Evolutionary conservation across 2,113 vertebrate species (phyloP).

Genomic region (Hyaena hyaena): DNA sequence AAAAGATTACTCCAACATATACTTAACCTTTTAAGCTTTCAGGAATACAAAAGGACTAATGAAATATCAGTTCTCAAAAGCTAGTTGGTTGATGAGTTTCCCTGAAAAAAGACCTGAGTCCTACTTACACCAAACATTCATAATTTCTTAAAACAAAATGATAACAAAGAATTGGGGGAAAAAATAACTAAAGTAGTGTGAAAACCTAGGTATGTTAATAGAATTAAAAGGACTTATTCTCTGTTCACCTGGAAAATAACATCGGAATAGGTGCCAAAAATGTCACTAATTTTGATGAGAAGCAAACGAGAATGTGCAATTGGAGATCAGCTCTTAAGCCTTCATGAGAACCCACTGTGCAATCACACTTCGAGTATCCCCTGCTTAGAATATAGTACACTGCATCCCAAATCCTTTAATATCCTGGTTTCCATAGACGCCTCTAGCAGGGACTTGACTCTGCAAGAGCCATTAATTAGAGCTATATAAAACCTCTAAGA

Average conservation of each 20-base stretch:
- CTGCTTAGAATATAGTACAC: neutral
- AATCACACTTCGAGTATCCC: neutral
- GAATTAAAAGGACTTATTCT: neutral
- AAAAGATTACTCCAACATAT: neutral
- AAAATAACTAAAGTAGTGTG: neutral
- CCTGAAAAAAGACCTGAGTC: neutral
- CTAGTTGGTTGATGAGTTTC: neutral
- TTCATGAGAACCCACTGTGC: neutral
- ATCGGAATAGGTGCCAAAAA: neutral
- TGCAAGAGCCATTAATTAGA: neutral
- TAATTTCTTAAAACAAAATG: constrained; percentile 22
- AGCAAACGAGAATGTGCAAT: neutral
- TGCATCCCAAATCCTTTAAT: neutral
- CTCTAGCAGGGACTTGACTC: neutral
- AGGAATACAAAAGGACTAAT: neutral
- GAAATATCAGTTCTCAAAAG: neutral
- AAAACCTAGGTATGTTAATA: neutral
- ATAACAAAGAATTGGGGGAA: neutral
- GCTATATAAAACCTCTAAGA: neutral
- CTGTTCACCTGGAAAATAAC: neutral
- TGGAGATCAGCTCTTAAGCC: neutral
- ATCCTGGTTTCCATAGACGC: neutral
- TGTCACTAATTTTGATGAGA: neutral
- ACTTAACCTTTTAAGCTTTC: neutral
- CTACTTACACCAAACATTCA: neutral